Evolutionary conservation across 2,797 vertebrate genomes (phyloP).

Genomic region (Pempheris klunzingeri): DNA sequence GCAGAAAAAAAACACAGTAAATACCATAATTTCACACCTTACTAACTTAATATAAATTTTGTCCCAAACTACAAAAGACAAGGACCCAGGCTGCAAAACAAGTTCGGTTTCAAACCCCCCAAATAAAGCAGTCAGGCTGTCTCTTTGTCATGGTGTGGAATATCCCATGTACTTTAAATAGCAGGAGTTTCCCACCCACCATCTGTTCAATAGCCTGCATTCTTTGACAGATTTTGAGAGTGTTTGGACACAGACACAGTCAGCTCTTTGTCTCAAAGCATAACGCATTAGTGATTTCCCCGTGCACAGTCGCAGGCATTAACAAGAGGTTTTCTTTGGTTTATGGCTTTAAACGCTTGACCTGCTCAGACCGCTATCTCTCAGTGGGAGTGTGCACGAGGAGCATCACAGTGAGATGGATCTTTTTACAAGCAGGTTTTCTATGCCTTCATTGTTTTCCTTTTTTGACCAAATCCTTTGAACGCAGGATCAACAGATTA

Average conservation of each 20-base stretch:
- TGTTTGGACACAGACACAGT: conserved; percentile 19
- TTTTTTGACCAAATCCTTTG: neutral
- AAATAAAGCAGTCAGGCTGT: neutral
- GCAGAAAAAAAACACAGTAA: no score
- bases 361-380: neutral
- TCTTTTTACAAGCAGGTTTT: neutral
- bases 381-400: neutral
- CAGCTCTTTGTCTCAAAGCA: conserved; percentile 36
- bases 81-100: neutral
- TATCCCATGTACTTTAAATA: neutral
- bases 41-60: no score
- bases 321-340: neutral
- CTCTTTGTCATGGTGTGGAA: neutral
- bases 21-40: no score
- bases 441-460: neutral
- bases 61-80: neutral
- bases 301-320: neutral
- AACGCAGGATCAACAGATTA: neutral
- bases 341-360: neutral
- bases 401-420: neutral
- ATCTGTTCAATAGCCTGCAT: neutral
- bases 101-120: neutral
- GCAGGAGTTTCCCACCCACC: neutral
- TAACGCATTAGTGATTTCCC: neutral
- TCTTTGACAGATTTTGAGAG: conserved; percentile 41